These are phyloP conservation scores for Gorsachius goisagi DNA, from an alignment of 2,113 vertebrate species.

Conservation along the genomic window DNA sequence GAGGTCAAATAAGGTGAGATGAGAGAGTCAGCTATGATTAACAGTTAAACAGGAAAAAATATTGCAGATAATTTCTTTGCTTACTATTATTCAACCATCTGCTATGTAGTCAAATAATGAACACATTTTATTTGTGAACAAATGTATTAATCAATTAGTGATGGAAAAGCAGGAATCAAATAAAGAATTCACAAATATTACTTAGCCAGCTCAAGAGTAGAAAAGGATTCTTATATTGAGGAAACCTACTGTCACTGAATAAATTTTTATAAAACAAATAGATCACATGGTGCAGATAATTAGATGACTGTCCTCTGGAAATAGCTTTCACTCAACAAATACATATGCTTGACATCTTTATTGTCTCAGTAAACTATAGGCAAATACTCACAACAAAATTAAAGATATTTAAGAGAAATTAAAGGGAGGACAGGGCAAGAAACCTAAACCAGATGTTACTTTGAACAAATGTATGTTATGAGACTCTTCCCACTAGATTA, in stretches of 20 bases:
- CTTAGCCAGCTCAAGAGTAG: not conserved
- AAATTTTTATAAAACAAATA: not conserved
- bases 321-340: not conserved
- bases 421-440: not conserved
- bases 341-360: not conserved
- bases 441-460: conserved; percentile 47
- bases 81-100: not conserved
- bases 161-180: not conserved
- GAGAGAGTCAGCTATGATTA: not conserved
- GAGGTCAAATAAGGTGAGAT: not conserved
- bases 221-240: not conserved
- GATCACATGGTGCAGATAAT: not conserved
- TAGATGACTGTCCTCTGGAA: not conserved
- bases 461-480: conserved; percentile 34
- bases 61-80: not conserved
- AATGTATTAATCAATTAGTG: not conserved
- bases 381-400: not conserved
- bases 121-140: not conserved
- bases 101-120: not conserved
- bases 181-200: not conserved
- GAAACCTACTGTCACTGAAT: not conserved
- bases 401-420: not conserved
- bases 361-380: not conserved
- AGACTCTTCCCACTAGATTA: conserved; percentile 50
- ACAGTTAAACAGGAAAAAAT: not conserved